phyloP scores from a whole-genome alignment of 1,140 invertebrate species.

The Tetramorium parvispinum region DNA sequence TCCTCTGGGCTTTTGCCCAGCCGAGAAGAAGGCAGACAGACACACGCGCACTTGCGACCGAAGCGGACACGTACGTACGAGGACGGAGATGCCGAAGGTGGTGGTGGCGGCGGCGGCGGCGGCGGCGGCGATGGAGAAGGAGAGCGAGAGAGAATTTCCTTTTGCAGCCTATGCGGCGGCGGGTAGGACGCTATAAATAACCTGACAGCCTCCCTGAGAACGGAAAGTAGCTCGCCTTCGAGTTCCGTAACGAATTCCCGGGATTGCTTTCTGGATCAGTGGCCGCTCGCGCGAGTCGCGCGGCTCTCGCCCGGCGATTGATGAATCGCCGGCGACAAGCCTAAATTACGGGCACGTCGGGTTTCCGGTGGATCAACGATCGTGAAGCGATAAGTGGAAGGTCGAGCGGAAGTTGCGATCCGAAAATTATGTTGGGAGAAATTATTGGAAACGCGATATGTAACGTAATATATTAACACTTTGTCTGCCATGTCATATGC shows the following conservation, averaged over 20 bases:
- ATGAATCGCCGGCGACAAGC: slow-evolving; percentile 44
- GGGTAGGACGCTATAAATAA: slow-evolving; percentile 80
- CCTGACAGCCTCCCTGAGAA: slow-evolving; percentile 82
- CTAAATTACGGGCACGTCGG: background rate
- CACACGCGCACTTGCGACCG: background rate
- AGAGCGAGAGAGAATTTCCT: slow-evolving; percentile 73
- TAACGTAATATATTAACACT: background rate
- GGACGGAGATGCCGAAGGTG: slow-evolving; percentile 15
- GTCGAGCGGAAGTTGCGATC: background rate
- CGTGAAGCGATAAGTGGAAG: background rate
- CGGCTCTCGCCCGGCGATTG: slow-evolving; percentile 34
- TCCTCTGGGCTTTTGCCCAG: slow-evolving; percentile 31
- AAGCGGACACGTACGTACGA: slow-evolving; percentile 15
- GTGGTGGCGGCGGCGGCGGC: too few relatives aligned
- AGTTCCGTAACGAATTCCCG: slow-evolving; percentile 83
- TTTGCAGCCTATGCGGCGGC: slow-evolving; percentile 64
- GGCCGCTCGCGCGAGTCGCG: slow-evolving; percentile 53
- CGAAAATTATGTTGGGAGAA: background rate
- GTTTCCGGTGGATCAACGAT: slow-evolving; percentile 1
- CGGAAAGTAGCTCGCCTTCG: slow-evolving; percentile 85
- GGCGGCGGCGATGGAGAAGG: slow-evolving; percentile 13
- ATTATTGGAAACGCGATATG: background rate
- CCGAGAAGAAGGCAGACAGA: background rate
- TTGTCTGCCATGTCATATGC: too few relatives aligned
- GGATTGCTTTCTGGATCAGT: slow-evolving; percentile 81